A percentile compares a stretch with the other conserved stretches of the same genome.
These are phyloP conservation scores for Eciton burchellii DNA, from an alignment of 1,140 invertebrate species.

Conservation along the genomic window DNA sequence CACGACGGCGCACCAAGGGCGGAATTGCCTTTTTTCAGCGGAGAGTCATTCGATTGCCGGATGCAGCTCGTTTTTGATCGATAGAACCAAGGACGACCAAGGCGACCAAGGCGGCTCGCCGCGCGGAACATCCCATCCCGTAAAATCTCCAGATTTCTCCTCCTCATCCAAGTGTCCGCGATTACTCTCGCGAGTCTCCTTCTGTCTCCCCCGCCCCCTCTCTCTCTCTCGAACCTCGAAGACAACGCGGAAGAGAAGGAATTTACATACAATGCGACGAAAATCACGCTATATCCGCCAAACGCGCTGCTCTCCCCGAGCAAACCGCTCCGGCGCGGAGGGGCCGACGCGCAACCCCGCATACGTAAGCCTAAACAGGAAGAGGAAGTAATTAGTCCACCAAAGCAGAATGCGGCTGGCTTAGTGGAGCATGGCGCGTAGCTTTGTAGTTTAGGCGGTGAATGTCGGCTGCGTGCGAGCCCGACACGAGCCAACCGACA, in stretches of 20 bases:
- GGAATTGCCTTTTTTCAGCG: neutral
- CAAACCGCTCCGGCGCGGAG: neutral
- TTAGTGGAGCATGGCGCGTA: constrained; percentile 37
- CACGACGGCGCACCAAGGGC: too few species aligned
- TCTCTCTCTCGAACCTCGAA: too few species aligned
- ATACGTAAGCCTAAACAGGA: neutral
- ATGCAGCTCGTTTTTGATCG: constrained; percentile 59
- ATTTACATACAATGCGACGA: neutral
- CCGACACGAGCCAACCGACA: neutral
- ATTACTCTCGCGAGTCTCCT: too few species aligned
- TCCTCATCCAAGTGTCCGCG: too few species aligned
- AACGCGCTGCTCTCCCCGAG: neutral
- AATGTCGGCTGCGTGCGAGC: neutral
- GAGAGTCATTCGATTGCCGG: constrained; percentile 30
- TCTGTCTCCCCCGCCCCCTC: too few species aligned
- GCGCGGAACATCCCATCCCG: constrained; percentile 41
- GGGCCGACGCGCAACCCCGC: neutral
- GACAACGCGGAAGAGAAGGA: constrained; percentile 20
- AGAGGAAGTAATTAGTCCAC: constrained; percentile 48
- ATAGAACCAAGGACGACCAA: constrained; percentile 56
- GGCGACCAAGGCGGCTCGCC: constrained; percentile 41
- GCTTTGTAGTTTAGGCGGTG: constrained; percentile 27
- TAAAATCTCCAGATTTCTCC: neutral
- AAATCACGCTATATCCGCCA: neutral
- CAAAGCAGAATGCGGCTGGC: constrained; percentile 20